phyloP scores from a whole-genome alignment of 2,113 vertebrate genomes.

The Paralichthys olivaceus region DNA sequence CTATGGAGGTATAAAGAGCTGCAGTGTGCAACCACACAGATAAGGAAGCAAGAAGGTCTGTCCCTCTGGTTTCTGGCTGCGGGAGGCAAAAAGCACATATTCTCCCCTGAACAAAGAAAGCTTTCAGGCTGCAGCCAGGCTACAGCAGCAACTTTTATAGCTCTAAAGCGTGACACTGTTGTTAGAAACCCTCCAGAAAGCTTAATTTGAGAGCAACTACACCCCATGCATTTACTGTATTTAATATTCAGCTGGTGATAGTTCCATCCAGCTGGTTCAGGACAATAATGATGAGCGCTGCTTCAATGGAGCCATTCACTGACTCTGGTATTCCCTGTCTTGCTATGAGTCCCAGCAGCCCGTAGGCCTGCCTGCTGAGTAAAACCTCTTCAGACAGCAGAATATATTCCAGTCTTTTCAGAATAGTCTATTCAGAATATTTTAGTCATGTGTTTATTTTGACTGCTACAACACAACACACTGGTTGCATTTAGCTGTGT shows the following conservation, averaged over 20 bases:
- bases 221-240: slow-evolving; percentile 6
- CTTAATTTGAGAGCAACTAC: background rate
- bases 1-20: slow-evolving; percentile 6
- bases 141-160: background rate
- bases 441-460: slow-evolving; percentile 25
- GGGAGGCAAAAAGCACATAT: background rate
- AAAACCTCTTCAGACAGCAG: slow-evolving; percentile 12
- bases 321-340: slow-evolving; percentile 28
- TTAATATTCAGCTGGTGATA: slow-evolving; percentile 41
- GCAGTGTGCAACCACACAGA: slow-evolving; percentile 5
- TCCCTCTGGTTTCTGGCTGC: slow-evolving; percentile 1
- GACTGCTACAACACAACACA: background rate
- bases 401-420: background rate
- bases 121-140: background rate
- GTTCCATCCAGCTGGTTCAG: background rate
- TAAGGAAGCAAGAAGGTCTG: background rate
- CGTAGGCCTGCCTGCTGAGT: slow-evolving; percentile 9
- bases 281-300: slow-evolving; percentile 27
- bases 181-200: background rate
- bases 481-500: background rate
- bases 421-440: background rate
- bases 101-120: background rate
- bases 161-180: background rate
- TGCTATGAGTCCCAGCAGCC: slow-evolving; percentile 16
- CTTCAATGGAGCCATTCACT: slow-evolving; percentile 30